Percentiles rank a stretch among this genome's conserved stretches.
These are phyloP conservation scores for Monomorium pharaonis DNA, from an alignment of 1,140 invertebrate genomes.

Conservation along the genomic window DNA sequence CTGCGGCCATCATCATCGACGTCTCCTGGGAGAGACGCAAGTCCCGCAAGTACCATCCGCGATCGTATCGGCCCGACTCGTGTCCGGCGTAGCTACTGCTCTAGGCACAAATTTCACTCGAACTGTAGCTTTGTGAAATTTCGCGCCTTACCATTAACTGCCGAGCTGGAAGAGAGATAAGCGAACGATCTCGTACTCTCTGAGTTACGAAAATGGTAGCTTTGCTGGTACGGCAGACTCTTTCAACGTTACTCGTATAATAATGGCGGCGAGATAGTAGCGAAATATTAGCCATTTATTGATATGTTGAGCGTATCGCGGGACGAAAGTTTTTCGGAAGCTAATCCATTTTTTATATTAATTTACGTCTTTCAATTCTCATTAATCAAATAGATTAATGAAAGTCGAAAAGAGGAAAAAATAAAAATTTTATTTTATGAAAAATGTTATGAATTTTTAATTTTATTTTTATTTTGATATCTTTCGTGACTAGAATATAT, in stretches of 20 bases:
- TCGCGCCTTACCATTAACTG: constrained; percentile 53
- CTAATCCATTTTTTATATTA: not conserved
- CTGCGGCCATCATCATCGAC: constrained; percentile 55
- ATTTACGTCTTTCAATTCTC: not conserved
- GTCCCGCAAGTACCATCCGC: constrained; percentile 32
- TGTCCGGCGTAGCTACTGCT: not conserved
- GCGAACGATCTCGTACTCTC: constrained; percentile 4
- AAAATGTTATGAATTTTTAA: not conserved
- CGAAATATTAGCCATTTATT: constrained; percentile 5
- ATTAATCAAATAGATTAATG: not conserved
- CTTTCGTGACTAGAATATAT: not conserved
- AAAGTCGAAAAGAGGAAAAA: not conserved
- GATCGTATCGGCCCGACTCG: constrained; percentile 39
- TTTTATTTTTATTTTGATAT: not conserved
- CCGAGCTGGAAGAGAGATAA: constrained; percentile 52
- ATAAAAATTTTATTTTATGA: not conserved
- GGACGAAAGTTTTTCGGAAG: not conserved
- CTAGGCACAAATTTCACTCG: constrained; percentile 8
- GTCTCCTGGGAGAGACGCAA: constrained; percentile 12
- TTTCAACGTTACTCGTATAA: constrained; percentile 8
- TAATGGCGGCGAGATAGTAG: not conserved
- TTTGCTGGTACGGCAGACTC: constrained; percentile 1
- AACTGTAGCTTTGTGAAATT: constrained; percentile 46
- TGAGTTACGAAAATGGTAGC: constrained; percentile 39
- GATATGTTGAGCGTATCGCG: constrained; percentile 15